A percentile compares a stretch with the other conserved stretches of the same genome.
phyloP scores from a whole-genome alignment of 2,113 vertebrate genomes.

The Prionailurus viverrinus region DNA sequence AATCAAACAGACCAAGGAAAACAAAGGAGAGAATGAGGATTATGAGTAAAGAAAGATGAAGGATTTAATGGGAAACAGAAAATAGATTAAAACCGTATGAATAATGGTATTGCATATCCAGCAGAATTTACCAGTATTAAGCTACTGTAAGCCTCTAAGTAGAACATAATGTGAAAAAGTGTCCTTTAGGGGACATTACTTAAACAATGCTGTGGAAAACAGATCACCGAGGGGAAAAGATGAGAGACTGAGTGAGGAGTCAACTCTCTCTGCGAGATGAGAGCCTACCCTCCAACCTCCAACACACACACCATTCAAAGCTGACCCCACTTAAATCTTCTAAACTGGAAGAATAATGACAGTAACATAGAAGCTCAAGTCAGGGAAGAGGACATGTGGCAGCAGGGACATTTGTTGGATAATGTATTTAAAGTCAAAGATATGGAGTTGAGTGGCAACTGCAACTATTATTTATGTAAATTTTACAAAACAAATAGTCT shows the following conservation, averaged over 20 bases:
- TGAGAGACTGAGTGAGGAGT: neutral
- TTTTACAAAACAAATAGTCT: conserved; percentile 18
- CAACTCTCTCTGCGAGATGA: neutral
- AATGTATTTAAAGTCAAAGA: conserved; percentile 24
- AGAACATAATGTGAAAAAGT: conserved; percentile 5
- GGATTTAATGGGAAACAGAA: neutral
- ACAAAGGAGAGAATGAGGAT: neutral
- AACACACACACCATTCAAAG: neutral
- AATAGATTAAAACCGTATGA: neutral
- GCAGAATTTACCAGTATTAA: neutral
- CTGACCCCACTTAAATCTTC: neutral
- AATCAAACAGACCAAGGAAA: neutral
- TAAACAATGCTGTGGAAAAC: neutral
- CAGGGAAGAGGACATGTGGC: neutral
- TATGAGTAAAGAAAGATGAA: neutral
- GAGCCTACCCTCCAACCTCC: neutral
- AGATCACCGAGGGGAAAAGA: neutral
- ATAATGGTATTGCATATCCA: neutral
- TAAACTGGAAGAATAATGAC: neutral
- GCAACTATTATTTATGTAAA: neutral
- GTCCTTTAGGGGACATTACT: neutral
- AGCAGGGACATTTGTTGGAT: neutral
- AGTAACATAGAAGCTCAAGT: neutral
- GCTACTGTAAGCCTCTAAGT: neutral
- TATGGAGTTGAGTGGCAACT: neutral